A percentile compares a stretch with the other conserved stretches of the same genome.
Evolutionary conservation across 53 echinoderm and acorn worm species (phyloP).

Genomic region (Paracentrotus lividus): DNA sequence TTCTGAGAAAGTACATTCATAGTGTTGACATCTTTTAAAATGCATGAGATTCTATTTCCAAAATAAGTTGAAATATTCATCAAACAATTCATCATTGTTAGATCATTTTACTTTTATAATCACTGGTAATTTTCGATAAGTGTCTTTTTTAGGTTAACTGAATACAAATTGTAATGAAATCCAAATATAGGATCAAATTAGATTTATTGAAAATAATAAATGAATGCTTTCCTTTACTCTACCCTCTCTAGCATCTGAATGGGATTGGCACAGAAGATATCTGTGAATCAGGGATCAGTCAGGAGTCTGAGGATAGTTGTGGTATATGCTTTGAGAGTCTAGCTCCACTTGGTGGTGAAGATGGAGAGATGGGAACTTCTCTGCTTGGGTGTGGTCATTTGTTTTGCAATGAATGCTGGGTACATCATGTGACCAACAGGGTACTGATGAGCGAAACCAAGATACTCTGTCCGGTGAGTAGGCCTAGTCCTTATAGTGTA

Average conservation of each 20-base stretch:
- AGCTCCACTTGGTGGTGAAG: constrained; percentile 55
- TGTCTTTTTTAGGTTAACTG: too few species aligned
- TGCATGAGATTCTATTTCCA: too few species aligned
- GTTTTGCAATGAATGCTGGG: constrained; percentile 72
- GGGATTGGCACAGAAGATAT: neutral
- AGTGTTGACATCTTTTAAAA: too few species aligned
- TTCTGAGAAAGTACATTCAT: too few species aligned
- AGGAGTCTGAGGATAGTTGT: constrained; percentile 15
- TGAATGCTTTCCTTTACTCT: neutral
- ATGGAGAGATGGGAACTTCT: constrained; percentile 46
- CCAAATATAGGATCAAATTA: too few species aligned
- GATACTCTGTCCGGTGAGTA: constrained; percentile 71
- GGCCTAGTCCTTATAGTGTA: too few species aligned
- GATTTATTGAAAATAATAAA: too few species aligned
- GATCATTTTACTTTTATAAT: too few species aligned
- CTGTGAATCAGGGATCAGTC: neutral
- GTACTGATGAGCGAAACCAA: constrained; percentile 34
- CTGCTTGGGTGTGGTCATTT: constrained; percentile 61
- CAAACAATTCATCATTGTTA: too few species aligned
- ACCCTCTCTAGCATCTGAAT: neutral
- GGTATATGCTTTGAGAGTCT: constrained; percentile 68
- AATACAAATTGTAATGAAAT: too few species aligned
- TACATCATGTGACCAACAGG: constrained; percentile 55
- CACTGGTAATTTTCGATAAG: too few species aligned
- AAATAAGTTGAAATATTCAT: too few species aligned